Percentiles rank a stretch among this genome's conserved stretches.
Conservation (phyloP, 2,888 invertebrate species). For the Cheilosia variabilis region DNA sequence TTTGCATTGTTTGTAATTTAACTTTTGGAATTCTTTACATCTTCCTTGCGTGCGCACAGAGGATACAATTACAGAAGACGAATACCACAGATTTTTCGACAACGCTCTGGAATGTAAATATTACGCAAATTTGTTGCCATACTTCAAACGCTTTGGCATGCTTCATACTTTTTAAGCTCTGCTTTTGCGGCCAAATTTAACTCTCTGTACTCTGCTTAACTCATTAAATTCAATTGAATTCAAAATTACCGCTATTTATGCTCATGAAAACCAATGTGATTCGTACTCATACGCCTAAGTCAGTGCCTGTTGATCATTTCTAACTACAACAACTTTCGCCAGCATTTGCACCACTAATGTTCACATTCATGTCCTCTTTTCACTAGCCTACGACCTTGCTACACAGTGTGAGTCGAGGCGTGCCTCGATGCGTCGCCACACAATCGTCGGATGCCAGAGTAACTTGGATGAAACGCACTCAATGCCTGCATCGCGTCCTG, state of each 20-base stretch:
- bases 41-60: constrained; percentile 77
- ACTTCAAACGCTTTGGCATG: constrained; percentile 48
- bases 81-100: constrained; percentile 92
- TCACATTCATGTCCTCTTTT: background rate
- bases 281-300: constrained; percentile 21
- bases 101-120: constrained; percentile 91
- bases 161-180: constrained; percentile 7
- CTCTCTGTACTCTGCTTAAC: constrained; percentile 26
- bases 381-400: constrained; percentile 91
- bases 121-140: constrained; percentile 55
- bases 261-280: constrained; percentile 47
- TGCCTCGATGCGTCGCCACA: constrained; percentile 88
- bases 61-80: constrained; percentile 87
- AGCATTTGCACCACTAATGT: background rate
- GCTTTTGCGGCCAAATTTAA: constrained; percentile 34
- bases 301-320: constrained; percentile 44
- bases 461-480: constrained; percentile 84
- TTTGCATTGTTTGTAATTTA: constrained; percentile 55
- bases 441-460: constrained; percentile 86
- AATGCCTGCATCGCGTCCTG: constrained; percentile 89
- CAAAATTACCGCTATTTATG: constrained; percentile 27
- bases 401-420: constrained; percentile 91
- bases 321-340: constrained; percentile 5
- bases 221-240: constrained; percentile 35
- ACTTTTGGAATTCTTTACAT: constrained; percentile 68